A percentile compares a stretch with the other conserved stretches of the same genome.
Conservation (phyloP, 2,888 invertebrate genomes). For the Drosophila melanosoma region DNA sequence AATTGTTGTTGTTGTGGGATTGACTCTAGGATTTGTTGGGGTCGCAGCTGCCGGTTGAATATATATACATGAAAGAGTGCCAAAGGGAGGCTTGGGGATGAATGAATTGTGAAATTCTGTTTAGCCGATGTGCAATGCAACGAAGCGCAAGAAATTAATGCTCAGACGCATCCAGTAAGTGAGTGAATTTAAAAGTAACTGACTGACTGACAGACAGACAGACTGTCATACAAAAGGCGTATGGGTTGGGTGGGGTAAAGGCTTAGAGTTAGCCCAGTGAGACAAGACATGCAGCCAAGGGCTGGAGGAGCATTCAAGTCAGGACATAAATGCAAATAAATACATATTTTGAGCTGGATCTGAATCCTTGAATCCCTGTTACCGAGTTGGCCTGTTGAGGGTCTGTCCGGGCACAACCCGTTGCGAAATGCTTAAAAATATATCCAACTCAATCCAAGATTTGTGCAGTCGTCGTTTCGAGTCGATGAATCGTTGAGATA, state of each 20-base stretch:
- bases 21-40: conserved; percentile 9
- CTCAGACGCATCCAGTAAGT: conserved; percentile 69
- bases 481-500: conserved; percentile 1
- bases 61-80: too few species aligned
- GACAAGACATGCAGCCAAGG: conserved; percentile 42
- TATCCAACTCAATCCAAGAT: not conserved
- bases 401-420: conserved; percentile 15
- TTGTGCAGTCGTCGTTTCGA: conserved; percentile 20
- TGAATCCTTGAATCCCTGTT: conserved; percentile 5
- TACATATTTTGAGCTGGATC: conserved; percentile 49
- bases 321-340: conserved; percentile 72
- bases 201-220: conserved; percentile 49
- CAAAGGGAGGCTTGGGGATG: not conserved
- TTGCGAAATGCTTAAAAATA: not conserved
- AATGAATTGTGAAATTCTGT: conserved; percentile 57
- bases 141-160: conserved; percentile 70
- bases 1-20: conserved; percentile 16
- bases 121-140: conserved; percentile 62
- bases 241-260: not conserved
- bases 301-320: conserved; percentile 41
- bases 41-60: conserved; percentile 4
- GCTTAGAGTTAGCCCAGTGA: conserved; percentile 61
- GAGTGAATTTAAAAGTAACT: conserved; percentile 63
- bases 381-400: not conserved
- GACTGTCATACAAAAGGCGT: conserved; percentile 12